Evolutionary conservation across 1,140 invertebrate genomes (phyloP).

Genomic region (Hycleus cichorii): DNA sequence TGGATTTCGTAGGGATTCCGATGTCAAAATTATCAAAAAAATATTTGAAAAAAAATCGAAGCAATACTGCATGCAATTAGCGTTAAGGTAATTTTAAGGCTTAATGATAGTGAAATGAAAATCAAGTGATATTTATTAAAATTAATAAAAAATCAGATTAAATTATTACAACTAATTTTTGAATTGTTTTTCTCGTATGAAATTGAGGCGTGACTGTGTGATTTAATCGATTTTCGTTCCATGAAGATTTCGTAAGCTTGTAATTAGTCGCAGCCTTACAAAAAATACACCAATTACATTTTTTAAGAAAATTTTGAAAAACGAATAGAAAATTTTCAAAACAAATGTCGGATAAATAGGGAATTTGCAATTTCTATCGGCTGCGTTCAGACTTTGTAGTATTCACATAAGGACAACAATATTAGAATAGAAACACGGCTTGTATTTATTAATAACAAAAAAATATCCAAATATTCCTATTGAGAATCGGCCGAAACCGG

Average conservation of each 20-base stretch:
- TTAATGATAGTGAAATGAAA: conserved; percentile 5
- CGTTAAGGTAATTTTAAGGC: conserved; percentile 7
- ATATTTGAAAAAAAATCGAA: neutral
- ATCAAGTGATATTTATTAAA: conserved; percentile 10
- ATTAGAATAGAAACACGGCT: conserved; percentile 10
- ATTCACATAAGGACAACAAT: conserved; percentile 2
- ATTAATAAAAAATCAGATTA: neutral
- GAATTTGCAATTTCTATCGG: too few species aligned
- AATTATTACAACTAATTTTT: neutral
- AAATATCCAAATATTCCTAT: too few species aligned
- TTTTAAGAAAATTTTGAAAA: conserved; percentile 4
- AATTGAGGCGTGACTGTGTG: too few species aligned
- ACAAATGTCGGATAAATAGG: neutral
- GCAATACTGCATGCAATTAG: conserved; percentile 15
- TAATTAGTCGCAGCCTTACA: conserved; percentile 29
- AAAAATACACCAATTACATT: conserved; percentile 29
- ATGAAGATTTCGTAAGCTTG: conserved; percentile 1
- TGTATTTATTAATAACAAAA: conserved; percentile 2
- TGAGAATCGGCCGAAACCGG: too few species aligned
- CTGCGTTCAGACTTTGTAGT: conserved; percentile 8
- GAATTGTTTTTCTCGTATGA: neutral
- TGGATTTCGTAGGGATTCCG: neutral
- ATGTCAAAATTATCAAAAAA: neutral
- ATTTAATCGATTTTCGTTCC: too few species aligned
- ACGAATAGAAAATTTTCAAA: too few species aligned